Evolutionary conservation across 2,113 vertebrate genomes (phyloP), one percentile per base, ranked within the genome.

Genomic region (Prietella phreatophila): DNA sequence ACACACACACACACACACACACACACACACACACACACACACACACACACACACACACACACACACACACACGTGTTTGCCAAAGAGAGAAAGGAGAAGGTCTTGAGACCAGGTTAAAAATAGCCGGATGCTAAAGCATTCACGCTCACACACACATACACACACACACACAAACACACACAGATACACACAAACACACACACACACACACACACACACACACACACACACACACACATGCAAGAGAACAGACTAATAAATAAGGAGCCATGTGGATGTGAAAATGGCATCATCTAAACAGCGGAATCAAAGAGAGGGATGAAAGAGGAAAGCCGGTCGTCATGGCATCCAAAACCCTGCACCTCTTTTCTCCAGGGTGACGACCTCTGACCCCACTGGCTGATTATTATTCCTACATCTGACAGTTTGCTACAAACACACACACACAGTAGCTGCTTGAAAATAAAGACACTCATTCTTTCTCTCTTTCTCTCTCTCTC

Each of bases 101-200:
- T 71, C 86, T 91, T 42, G 73, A 86, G 88, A 82, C 86, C 50
- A 53, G 36, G 84, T 89, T 93, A 93, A 89, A 93, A 87, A 88
- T 47, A 90, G 85, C 83, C 36, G 53, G 78, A 87, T 84, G 73
- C 56, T 71, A 85, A 88, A 86, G 56, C 30, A 73, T 55, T 61
- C 56, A 65, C 60, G 55, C 56, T 27, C 33, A 78, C 47, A 83
- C 81, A 78, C 65, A 61, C n/a, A 85, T 83, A 42, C 39, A 42
- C 39, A 42, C 39, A 39, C 39, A 39, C 39, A 39, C 39, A 39
- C 39, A 39, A 2, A 39, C 39, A 39, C 39, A 39, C 39, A 39
- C 39, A 39, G 2, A 39, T 4, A 39, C 39, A 39, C 39, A 85
- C 84, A 88, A 42, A 36, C 27, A 33, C 30, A 71, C 58, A 87